Conservation (phyloP, 1,140 invertebrate species). For the Dermatophagoides farinae region DNA sequence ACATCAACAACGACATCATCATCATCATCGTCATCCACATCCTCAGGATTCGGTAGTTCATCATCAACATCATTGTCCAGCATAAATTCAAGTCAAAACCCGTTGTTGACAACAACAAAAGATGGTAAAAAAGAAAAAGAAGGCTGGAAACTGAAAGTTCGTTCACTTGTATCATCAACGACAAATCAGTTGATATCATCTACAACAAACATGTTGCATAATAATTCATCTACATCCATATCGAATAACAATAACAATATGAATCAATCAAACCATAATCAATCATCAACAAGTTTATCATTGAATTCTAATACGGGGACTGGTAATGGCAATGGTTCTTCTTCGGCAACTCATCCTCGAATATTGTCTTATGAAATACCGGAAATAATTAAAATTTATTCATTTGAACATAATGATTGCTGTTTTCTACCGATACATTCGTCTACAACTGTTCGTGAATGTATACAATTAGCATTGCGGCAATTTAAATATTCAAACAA, state of each 20-base stretch:
- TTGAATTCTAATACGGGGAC: background rate
- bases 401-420: slow-evolving; percentile 1
- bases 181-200: slow-evolving; percentile 2
- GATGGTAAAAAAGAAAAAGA: background rate
- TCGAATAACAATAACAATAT: too few relatives aligned
- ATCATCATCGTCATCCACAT: background rate
- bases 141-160: background rate
- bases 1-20: background rate
- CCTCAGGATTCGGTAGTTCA: background rate
- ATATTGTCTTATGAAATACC: background rate
- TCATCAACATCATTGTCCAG: background rate
- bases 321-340: background rate
- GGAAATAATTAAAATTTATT: slow-evolving; percentile 9
- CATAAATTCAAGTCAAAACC: background rate
- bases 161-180: background rate
- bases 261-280: background rate
- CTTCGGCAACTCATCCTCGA: background rate
- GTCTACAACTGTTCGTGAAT: slow-evolving; percentile 10
- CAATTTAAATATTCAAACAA: background rate
- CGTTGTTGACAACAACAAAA: background rate
- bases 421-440: slow-evolving; percentile 1
- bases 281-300: background rate
- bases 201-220: background rate
- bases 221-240: background rate
- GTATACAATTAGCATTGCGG: slow-evolving; percentile 9